Base-by-base conservation (phyloP, 37 sponge, comb jelly and placozoan genomes). In the Crambe crambe region DNA sequence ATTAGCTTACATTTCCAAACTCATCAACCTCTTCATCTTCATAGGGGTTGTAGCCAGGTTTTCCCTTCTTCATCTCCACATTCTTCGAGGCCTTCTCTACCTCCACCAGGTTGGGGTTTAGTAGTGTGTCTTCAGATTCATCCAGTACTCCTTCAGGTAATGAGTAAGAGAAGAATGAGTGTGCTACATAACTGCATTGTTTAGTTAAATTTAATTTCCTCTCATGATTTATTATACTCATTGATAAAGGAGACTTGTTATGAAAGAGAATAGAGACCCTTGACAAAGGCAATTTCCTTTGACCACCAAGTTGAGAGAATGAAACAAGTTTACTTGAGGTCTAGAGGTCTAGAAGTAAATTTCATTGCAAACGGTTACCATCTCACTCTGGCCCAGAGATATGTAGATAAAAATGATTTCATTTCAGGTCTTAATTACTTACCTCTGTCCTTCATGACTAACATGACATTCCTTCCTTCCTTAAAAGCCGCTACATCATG, bases 11-110 rank as follows among this genome's bases (percentile, higher is more conserved):
- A 74, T 86, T 87, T 44, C 95, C 95, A 64, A 73, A 30, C 71
- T 94, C 95, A 82, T 93, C 97, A 2, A 95, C 58, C 64, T 94
- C 83, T 29, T 90, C 93, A 35, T 96, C 93, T 29, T 86, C 86
- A 35, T 91, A 96, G 18, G 94, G 91, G 23, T 94, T 80, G 72
- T 96, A 93, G 37, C 51, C 89, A 0, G 87, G 68, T 39, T 72
- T 85, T 37, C 67, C 77, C 73, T 88, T 93, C 78, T 83, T 87
- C 32, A 83, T 40, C 37, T 91, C 84, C 40, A 93, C 74, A 86
- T 87, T 93, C 56, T 84, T 65, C 3, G 56, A 73, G 9, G 82
- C 92, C 61, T 91, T 89, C 60, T 97, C 92, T 41, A 72, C 69
- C 30, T 97, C 97, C 40, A 87, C 18, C 41, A 97, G 80, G 71